These are phyloP conservation scores for Muscina levida DNA, from an alignment of 2,888 invertebrate species.

Conservation along the genomic window DNA sequence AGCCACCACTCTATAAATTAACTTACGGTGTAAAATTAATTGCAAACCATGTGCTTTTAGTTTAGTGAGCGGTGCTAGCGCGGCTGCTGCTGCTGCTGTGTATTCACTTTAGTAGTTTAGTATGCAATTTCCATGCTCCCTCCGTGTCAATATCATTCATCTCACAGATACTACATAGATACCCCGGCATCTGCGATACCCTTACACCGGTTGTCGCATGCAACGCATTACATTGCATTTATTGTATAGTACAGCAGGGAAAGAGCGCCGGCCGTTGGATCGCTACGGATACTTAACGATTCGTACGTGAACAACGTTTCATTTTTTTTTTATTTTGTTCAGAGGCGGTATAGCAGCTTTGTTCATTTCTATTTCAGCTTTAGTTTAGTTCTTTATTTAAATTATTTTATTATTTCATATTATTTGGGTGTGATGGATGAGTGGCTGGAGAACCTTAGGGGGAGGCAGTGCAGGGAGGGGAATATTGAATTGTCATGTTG, in stretches of 20 bases:
- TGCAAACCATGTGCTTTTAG: constrained; percentile 47
- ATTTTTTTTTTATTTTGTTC: too few relatives aligned
- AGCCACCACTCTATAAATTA: constrained; percentile 46
- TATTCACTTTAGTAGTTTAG: constrained; percentile 9
- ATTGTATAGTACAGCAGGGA: neutral
- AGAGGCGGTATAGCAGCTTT: neutral
- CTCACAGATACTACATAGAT: neutral
- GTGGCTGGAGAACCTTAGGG: too few relatives aligned
- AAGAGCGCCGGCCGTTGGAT: too few relatives aligned
- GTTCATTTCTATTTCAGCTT: too few relatives aligned
- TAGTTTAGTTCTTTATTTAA: constrained; percentile 3
- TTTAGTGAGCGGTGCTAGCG: constrained; percentile 11
- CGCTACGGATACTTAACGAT: neutral
- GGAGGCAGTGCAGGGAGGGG: neutral
- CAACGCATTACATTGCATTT: constrained; percentile 2
- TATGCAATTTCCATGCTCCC: constrained; percentile 40
- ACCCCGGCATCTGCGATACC: neutral
- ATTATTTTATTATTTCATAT: constrained; percentile 10
- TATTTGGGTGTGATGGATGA: neutral
- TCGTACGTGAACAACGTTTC: neutral
- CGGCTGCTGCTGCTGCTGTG: neutral
- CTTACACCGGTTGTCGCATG: neutral
- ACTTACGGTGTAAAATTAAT: constrained; percentile 47
- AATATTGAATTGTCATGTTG: constrained; percentile 57
- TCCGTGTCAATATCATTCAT: constrained; percentile 10